Evolutionary conservation across 2,888 invertebrate genomes (phyloP).

Genomic region (Drosophila emarginata): DNA sequence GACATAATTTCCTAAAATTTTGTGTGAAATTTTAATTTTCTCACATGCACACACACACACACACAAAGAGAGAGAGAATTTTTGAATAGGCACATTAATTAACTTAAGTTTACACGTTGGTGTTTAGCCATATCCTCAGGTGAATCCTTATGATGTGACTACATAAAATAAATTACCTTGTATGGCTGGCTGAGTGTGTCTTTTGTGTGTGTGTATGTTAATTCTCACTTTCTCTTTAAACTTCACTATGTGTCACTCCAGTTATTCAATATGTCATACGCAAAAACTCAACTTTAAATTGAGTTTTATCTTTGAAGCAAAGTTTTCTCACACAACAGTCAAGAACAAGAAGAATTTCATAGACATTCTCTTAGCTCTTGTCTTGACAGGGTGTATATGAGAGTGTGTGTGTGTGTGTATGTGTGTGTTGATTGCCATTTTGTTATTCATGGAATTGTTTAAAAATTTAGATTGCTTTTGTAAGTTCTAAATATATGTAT

Average conservation of each 20-base stretch:
- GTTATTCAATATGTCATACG: slow-evolving; percentile 54
- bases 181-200: slow-evolving; percentile 35
- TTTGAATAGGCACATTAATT: slow-evolving; percentile 55
- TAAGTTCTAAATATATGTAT: slow-evolving; percentile 30
- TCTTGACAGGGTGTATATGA: slow-evolving; percentile 10
- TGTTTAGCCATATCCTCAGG: slow-evolving; percentile 40
- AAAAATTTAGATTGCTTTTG: slow-evolving; percentile 57
- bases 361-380: slow-evolving; percentile 35
- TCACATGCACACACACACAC: slow-evolving; percentile 8
- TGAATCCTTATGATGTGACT: slow-evolving; percentile 46
- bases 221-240: slow-evolving; percentile 5
- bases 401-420: not conserved
- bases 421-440: slow-evolving; percentile 63
- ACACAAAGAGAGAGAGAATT: slow-evolving; percentile 14
- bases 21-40: slow-evolving; percentile 51
- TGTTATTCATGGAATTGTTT: slow-evolving; percentile 69
- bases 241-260: slow-evolving; percentile 22
- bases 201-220: not conserved
- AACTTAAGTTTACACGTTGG: slow-evolving; percentile 57
- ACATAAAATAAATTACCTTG: slow-evolving; percentile 61
- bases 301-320: slow-evolving; percentile 50
- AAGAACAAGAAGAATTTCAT: slow-evolving; percentile 36
- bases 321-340: slow-evolving; percentile 38
- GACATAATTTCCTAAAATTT: slow-evolving; percentile 43
- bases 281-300: slow-evolving; percentile 59